These are phyloP conservation scores for Caenorhabditis panamensis DNA, from an alignment of 2,888 invertebrate genomes.

Conservation along the genomic window DNA sequence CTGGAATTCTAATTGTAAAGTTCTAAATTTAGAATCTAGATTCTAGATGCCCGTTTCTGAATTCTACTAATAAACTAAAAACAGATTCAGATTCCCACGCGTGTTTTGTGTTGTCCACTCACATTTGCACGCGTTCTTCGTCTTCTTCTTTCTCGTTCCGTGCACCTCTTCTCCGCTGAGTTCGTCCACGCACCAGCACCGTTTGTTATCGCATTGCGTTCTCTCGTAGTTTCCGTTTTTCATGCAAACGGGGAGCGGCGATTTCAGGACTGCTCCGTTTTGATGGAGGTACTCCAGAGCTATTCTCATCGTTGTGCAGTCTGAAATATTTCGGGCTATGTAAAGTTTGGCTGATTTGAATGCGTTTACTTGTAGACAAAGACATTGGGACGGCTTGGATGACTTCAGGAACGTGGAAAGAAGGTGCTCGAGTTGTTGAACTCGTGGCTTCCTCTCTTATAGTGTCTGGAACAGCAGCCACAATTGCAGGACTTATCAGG, in stretches of 20 bases:
- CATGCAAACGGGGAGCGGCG: conserved; percentile 52
- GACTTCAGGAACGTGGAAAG: conserved; percentile 14
- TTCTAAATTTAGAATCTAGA: conserved; percentile 12
- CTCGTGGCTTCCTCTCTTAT: background rate
- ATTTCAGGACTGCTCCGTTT: conserved; percentile 58
- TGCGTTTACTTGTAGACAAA: conserved; percentile 33
- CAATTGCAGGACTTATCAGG: conserved; percentile 47
- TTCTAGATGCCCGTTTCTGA: background rate
- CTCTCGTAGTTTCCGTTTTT: conserved; percentile 51
- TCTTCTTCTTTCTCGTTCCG: conserved; percentile 70
- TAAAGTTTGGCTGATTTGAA: too few species aligned
- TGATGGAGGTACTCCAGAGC: conserved; percentile 54
- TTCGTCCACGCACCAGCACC: conserved; percentile 72
- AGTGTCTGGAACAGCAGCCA: conserved; percentile 18
- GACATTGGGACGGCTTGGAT: conserved; percentile 43
- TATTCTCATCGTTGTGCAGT: conserved; percentile 57
- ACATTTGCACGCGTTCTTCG: conserved; percentile 60
- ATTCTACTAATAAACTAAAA: too few species aligned
- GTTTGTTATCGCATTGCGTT: conserved; percentile 60
- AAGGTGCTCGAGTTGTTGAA: background rate
- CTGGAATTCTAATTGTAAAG: too few species aligned
- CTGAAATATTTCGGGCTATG: too few species aligned
- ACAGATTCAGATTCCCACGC: conserved; percentile 29
- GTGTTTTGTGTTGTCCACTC: conserved; percentile 21
- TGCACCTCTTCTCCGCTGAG: conserved; percentile 72